Evolutionary conservation across 2,888 invertebrate species (phyloP), one percentile per base, ranked within the genome.

Genomic region (Abrostola triplasia): DNA sequence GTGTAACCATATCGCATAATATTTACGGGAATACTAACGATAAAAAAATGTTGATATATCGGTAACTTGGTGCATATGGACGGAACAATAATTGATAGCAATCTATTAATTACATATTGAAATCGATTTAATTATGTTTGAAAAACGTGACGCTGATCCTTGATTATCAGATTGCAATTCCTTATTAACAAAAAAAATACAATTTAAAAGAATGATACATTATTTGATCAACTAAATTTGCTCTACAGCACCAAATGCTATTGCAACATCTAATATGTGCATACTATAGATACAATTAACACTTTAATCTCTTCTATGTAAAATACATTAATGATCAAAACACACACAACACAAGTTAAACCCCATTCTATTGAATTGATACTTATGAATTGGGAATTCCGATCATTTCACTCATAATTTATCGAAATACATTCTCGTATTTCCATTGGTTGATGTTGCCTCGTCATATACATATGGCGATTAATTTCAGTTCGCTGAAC

Each of bases 401-500:
- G 13, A 11, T 35, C 11, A 57, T 52, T 63, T 50, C 36, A 52
- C 13, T 50, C 36, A 48, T 42, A 52, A 52, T 64, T 59, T 53
- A 48, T 52, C 64, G 41, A 55, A 62, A 73, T 59, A 52, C 53
- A 49, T 68, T 62, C 75, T 71, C 70, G 64, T 62, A 71, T 79
- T 68, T 65, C 55, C 73, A 76, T 76, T 65, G 40, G 49, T 56
- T 64, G 64, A 60, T 59, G 58, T 55, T 41, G 52, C 38, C 64
- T 48, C 52, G 63, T 59, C 52, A 49, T 67, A 73, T 56, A 59
- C 71, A 69, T 70, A 73, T 70, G 73, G 67, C 67, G 73, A 75
- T 78, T 76, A 62, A 56, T 75, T 77, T 74, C 78, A 68, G 78
- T 65, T 79, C 81, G 82, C 38, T 83, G 83, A 77, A 79, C 81